Evolutionary conservation across 2,888 invertebrate genomes (phyloP).

Genomic region (Bursaphelenchus okinawaensis): DNA sequence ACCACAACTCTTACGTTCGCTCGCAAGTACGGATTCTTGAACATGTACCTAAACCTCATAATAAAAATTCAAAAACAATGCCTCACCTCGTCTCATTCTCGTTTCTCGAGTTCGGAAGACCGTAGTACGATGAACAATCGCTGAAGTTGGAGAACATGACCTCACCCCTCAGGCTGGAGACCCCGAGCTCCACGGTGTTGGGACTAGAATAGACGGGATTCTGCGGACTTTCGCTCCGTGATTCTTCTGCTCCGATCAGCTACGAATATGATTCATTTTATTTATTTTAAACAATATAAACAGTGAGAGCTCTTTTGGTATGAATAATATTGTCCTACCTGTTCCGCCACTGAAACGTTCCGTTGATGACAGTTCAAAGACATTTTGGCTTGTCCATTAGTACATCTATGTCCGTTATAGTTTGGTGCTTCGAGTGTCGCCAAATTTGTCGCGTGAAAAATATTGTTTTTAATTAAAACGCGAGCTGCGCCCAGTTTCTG

Average conservation of each 20-base stretch:
- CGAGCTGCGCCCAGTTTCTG: background rate
- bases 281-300: background rate
- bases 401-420: background rate
- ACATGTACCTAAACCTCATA: conserved; percentile 44
- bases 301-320: background rate
- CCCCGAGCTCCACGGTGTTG: conserved; percentile 7
- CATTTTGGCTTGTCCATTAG: background rate
- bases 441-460: background rate
- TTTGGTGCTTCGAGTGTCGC: no score
- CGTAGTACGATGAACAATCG: conserved; percentile 36
- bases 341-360: background rate
- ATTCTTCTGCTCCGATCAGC: background rate
- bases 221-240: background rate
- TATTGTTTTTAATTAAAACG: background rate
- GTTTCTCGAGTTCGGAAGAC: conserved; percentile 26
- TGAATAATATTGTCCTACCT: background rate
- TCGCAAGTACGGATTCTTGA: conserved; percentile 38
- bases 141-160: conserved; percentile 30
- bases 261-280: background rate
- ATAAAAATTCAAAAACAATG: background rate
- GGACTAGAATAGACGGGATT: conserved; percentile 10
- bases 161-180: background rate
- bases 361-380: background rate
- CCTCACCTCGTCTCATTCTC: conserved; percentile 25
- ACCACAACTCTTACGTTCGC: conserved; percentile 49